Evolutionary conservation across 1,140 invertebrate species (phyloP), one percentile per base, ranked within the genome.

Genomic region (Mycetomoellerius zeteki): DNA sequence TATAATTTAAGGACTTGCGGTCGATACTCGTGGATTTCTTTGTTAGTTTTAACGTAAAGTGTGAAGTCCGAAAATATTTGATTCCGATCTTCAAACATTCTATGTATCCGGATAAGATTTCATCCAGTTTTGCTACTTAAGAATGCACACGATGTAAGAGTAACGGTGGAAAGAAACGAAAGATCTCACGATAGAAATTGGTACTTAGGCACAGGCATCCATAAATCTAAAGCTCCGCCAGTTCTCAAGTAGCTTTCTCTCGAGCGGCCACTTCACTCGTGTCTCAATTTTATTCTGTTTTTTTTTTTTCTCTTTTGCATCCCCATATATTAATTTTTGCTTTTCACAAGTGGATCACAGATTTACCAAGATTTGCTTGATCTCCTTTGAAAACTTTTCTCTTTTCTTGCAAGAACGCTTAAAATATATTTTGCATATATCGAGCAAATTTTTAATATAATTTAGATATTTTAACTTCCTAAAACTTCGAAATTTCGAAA

Each of bases 261-360:
- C 92, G 90, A 94, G 93, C 92, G 78, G 19, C 84, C 87, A 91
- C 93, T 94, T 93, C 91, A 94, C 92, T 93, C 92, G 88, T 92
- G 92, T 90, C 89, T 90, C 88, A 75, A 86, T 82, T 90, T 69
- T 72, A 50, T 75, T 86, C 73, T 87, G 78, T 81, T 84, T 86
- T 58, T 85, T 86, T 62, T 54, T 21, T n/a, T 52, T 64, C 56
- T 82, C 47, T 84, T 50, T 75, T n/a, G 16, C 60, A 58, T 37
- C 19, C 16, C 8, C 54, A 8, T 76, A 8, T 72, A 71, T 84
- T 67, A 65, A 58, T 85, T 84, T 62, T 65, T 50, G 37, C 54
- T 27, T 27, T 47, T 72, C 33, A 43, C 21, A 27, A 30, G 62
- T 52, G 21, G 24, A 60, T 72, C 19, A 71, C 33, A 16, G 16